Base-by-base conservation (phyloP, 1,140 invertebrate genomes). In the Drosophila prosaltans region DNA sequence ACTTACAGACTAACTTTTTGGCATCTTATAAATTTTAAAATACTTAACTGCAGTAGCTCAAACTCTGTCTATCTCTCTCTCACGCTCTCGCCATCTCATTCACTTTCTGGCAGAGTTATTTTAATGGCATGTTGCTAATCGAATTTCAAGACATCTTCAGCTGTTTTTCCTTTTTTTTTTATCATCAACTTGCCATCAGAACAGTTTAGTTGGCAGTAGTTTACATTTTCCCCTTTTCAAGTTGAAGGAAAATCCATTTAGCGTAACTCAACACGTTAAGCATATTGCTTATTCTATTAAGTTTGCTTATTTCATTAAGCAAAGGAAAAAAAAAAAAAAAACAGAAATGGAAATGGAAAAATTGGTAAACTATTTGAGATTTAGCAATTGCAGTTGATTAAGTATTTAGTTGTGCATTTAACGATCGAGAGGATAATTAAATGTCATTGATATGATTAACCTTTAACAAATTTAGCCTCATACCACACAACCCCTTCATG, bases 11-110 rank as follows among this genome's bases (percentile, higher is more conserved):
- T 75, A 89, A 88, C 80, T 88, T 88, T 83, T 88, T 78, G 84
- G 80, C 84, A 89, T 89, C 84, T 89, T 88, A 88, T 88, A 89
- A 88, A 88, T 88, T 88, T 88, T 88, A 83, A 88, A 88, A 88
- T 83, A 65, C 73, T 88, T 88, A 80, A 88, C 82, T 86, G 80
- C 54, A 51, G 21, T 51, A 51, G 21, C 45, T 51, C 8, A 51
- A 26, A 51, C 45, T 51, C 64, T 24, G 24, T 68, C 69, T 67
- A 41, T 26, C 40, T 39, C 36, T 11, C 21, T 30, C 16, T 66
- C 32, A 6, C 32, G 3, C 32, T 36, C 1, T 36, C 41, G 24
- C 57, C 8, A 4, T 8, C 64, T 36, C 64, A 36, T 39, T 51
- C 28, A 10, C 48, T 48, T 48, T 61, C 40, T 48, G 10, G 4